phyloP scores from a whole-genome alignment of 2,888 invertebrate genomes.

The Arenicola marina region DNA sequence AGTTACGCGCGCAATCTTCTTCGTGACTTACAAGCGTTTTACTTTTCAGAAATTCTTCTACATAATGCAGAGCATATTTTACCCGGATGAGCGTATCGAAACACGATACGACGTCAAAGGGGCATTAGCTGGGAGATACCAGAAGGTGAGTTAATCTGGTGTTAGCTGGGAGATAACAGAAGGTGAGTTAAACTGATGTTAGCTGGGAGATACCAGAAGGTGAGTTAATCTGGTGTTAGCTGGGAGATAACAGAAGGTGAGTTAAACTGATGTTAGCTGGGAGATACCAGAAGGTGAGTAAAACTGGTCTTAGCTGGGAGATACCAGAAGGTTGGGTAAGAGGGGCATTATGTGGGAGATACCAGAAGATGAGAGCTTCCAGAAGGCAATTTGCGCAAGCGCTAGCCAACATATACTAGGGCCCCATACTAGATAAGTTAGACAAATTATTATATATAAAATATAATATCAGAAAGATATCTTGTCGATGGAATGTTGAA shows the following conservation, averaged over 20 bases:
- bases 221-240: constrained; percentile 25
- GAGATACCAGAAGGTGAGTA: constrained; percentile 47
- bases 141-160: constrained; percentile 38
- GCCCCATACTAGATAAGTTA: no score
- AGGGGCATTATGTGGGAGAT: constrained; percentile 45
- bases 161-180: no score
- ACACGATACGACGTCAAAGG: constrained; percentile 51
- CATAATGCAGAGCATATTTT: constrained; percentile 54
- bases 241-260: no score
- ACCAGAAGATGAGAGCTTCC: constrained; percentile 49
- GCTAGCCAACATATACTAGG: no score
- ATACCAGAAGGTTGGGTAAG: no score
- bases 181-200: constrained; percentile 50
- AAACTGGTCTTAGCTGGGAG: no score
- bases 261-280: constrained; percentile 47
- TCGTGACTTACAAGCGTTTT: no score
- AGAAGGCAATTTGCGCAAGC: no score
- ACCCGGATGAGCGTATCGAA: constrained; percentile 45
- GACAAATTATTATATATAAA: no score
- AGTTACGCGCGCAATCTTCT: no score
- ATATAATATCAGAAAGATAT: no score
- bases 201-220: constrained; percentile 47
- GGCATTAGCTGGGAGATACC: constrained; percentile 44
- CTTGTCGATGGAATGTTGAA: no score
- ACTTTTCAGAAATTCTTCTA: constrained; percentile 47